Evolutionary conservation across 2,113 vertebrate genomes (phyloP), one percentile per base, ranked within the genome.

Genomic region (Phoenicopterus ruber): DNA sequence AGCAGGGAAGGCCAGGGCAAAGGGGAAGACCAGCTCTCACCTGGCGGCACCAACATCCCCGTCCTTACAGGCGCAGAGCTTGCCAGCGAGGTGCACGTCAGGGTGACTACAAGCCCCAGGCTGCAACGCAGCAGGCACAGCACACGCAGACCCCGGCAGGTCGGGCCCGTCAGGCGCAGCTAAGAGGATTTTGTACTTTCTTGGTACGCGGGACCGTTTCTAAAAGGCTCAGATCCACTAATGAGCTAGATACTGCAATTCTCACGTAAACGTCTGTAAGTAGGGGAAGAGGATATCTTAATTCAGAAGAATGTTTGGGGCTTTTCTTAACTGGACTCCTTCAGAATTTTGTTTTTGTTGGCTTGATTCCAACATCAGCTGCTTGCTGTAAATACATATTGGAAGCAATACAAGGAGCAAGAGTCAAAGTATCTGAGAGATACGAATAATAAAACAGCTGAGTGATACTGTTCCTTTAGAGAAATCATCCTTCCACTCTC

Each of bases 341-440:
- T 25, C 42, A 71, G 40, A 77, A 71, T 91, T 91, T 80, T 90
- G 7, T 86, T 97, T 96, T 88, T 76, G 86, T 87, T 98, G 96
- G 96, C 96, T 82, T 8, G 65, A 73, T 62, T 97, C 96, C 96
- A 98, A 47, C 47, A 71, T 95, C 50, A 93, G 86, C 93, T 94
- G 88, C 92, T 73, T 93, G 76, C 96, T 91, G 90, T 94, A 97
- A 94, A 94, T 81, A 49, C 69, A 82, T 62, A 88, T 17, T 93
- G 92, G 85, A 95, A 87, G 95, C 50, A 31, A 72, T 10, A 80
- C 34, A 79, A 22, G 22, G 42, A 94, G 70, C 92, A 82, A 67
- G 71, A 72, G 57, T 70, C 86, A 69, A 92, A 94, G 55, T 32
- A 76, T 38, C 52, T 15, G 52, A 57, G 82, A 74, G 31, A 82